phyloP scores from a whole-genome alignment of 2,797 vertebrate species.

The Tadarida brasiliensis region DNA sequence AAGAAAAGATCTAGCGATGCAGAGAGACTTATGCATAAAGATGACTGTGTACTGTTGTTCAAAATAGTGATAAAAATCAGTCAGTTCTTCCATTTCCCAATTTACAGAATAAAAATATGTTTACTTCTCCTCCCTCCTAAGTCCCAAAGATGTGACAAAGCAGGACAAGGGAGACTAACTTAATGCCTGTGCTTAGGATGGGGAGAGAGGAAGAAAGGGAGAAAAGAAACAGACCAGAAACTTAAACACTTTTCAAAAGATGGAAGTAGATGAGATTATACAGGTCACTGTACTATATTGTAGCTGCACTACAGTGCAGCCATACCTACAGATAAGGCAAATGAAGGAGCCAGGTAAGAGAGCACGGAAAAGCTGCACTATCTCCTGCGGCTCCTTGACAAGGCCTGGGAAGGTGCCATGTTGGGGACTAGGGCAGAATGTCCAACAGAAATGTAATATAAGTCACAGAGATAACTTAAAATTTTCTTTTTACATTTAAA shows the following conservation, averaged over 20 bases:
- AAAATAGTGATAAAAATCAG: conserved; percentile 22
- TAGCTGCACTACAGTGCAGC: not conserved
- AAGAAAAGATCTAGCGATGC: not conserved
- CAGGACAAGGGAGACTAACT: not conserved
- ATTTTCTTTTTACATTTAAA: not conserved
- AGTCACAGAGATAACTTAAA: not conserved
- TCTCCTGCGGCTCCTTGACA: not conserved
- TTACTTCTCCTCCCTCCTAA: not conserved
- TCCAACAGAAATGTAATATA: not conserved
- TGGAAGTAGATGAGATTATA: not conserved
- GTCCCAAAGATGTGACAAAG: not conserved
- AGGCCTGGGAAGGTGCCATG: not conserved
- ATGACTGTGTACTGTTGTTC: not conserved
- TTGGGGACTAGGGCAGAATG: not conserved
- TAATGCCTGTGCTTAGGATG: not conserved
- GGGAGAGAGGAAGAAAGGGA: not conserved
- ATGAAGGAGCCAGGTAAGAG: not conserved
- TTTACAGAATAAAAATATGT: not conserved
- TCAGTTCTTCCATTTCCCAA: conserved; percentile 14
- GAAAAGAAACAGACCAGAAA: not conserved
- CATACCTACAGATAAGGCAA: not conserved
- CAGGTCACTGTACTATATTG: not conserved
- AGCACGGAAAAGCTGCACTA: not conserved
- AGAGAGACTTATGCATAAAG: not conserved
- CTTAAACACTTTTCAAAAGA: conserved; percentile 30